Conservation (phyloP, 2,113 vertebrate species). For the Rhea pennata region DNA sequence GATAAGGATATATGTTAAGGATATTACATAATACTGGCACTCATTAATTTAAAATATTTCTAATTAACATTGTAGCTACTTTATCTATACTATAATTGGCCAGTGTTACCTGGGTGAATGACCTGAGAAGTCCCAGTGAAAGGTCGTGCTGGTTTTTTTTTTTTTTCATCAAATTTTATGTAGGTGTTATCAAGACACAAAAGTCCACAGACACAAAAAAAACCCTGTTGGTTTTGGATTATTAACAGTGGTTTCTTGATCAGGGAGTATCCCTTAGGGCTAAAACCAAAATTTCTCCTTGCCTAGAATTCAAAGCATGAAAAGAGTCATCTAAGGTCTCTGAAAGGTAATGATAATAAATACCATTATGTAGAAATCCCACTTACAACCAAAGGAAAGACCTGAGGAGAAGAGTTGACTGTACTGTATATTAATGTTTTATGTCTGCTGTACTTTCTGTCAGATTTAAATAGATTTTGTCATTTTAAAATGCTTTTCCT, state of each 20-base stretch:
- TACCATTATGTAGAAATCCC: constrained; percentile 15
- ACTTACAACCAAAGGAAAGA: neutral
- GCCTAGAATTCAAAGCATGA: neutral
- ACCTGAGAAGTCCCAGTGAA: neutral
- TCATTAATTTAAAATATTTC: neutral
- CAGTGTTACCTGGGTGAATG: neutral
- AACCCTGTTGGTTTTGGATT: constrained; percentile 4
- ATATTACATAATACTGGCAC: too few relatives aligned
- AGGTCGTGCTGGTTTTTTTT: neutral
- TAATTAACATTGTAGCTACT: neutral
- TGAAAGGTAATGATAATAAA: neutral
- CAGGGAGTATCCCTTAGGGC: neutral
- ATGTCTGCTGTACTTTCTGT: neutral
- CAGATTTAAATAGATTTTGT: neutral
- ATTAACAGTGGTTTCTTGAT: neutral
- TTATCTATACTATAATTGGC: neutral
- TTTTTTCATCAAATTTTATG: neutral
- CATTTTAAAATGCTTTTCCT: neutral
- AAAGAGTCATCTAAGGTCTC: neutral
- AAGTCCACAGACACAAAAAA: neutral
- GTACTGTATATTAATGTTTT: neutral
- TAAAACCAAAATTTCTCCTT: constrained; percentile 22
- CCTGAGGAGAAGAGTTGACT: neutral
- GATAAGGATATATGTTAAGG: too few relatives aligned
- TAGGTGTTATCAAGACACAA: neutral